These are phyloP conservation scores for Saxidomus purpurata DNA, from an alignment of 1,140 invertebrate genomes.

Conservation along the genomic window DNA sequence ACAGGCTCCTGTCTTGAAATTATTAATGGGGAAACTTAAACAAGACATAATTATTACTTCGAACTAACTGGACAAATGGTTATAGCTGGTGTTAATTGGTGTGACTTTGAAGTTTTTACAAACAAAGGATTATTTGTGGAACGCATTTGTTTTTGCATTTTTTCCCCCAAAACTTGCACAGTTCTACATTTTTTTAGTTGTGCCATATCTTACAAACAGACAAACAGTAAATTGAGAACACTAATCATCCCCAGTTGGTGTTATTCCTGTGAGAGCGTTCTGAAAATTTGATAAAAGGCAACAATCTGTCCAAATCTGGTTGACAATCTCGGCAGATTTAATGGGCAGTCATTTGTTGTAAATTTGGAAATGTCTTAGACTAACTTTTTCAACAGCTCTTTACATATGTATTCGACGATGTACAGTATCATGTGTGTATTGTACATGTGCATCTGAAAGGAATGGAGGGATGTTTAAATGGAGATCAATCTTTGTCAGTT, in stretches of 20 bases:
- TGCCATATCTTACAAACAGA: neutral
- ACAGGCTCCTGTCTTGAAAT: slow-evolving; percentile 2
- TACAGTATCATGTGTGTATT: slow-evolving; percentile 19
- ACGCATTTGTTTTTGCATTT: neutral
- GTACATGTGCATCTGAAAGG: slow-evolving; percentile 13
- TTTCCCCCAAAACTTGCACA: neutral
- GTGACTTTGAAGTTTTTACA: neutral
- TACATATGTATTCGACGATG: slow-evolving; percentile 4
- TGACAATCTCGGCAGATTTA: slow-evolving; percentile 1
- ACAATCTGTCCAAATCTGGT: slow-evolving; percentile 24
- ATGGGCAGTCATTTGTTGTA: neutral
- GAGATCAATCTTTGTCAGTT: neutral
- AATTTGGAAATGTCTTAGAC: slow-evolving; percentile 33
- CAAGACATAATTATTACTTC: neutral
- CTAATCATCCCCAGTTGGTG: neutral
- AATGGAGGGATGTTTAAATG: slow-evolving; percentile 19
- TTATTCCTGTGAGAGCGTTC: neutral
- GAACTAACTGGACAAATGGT: neutral
- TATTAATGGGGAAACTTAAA: neutral
- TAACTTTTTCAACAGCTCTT: slow-evolving; percentile 6
- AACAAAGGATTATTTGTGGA: slow-evolving; percentile 18
- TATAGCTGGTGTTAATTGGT: neutral
- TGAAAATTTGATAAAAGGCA: slow-evolving; percentile 39
- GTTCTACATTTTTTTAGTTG: too few relatives aligned
- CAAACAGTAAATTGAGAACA: neutral